phyloP scores from a whole-genome alignment of 2,113 vertebrate genomes.

The Talpa occidentalis region DNA sequence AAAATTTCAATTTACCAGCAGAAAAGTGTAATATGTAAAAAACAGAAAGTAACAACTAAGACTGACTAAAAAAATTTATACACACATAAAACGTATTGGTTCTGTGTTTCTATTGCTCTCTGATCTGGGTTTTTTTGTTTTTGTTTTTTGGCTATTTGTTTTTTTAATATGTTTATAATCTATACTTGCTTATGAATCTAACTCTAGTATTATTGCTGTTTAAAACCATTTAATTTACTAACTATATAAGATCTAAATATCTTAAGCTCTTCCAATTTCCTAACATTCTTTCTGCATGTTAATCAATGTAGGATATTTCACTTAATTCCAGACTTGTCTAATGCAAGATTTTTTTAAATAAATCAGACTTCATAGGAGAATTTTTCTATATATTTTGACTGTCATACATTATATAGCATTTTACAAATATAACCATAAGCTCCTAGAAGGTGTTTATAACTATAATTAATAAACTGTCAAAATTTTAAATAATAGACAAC shows the following conservation, averaged over 20 bases:
- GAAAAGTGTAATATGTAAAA: not conserved
- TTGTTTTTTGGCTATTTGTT: not conserved
- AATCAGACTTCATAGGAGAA: not conserved
- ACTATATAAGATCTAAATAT: not conserved
- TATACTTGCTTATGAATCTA: not conserved
- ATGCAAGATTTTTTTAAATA: not conserved
- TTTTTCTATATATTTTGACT: not conserved
- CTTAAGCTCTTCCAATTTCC: not conserved
- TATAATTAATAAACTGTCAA: not conserved
- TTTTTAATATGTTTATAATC: not conserved
- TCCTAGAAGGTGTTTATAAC: not conserved
- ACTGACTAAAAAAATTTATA: not conserved
- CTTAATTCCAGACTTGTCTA: not conserved
- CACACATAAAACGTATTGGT: not conserved
- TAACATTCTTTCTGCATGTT: not conserved
- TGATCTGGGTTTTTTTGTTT: not conserved
- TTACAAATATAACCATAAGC: not conserved
- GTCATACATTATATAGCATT: not conserved
- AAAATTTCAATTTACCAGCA: constrained; percentile 9
- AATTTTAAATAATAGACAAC: not conserved
- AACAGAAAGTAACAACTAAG: not conserved
- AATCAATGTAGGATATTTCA: not conserved
- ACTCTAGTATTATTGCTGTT: not conserved
- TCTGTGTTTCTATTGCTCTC: not conserved
- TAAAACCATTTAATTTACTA: constrained; percentile 17